Percentiles rank a stretch among this genome's conserved stretches.
Evolutionary conservation across 2,113 vertebrate genomes (phyloP).

Genomic region (Conger conger): DNA sequence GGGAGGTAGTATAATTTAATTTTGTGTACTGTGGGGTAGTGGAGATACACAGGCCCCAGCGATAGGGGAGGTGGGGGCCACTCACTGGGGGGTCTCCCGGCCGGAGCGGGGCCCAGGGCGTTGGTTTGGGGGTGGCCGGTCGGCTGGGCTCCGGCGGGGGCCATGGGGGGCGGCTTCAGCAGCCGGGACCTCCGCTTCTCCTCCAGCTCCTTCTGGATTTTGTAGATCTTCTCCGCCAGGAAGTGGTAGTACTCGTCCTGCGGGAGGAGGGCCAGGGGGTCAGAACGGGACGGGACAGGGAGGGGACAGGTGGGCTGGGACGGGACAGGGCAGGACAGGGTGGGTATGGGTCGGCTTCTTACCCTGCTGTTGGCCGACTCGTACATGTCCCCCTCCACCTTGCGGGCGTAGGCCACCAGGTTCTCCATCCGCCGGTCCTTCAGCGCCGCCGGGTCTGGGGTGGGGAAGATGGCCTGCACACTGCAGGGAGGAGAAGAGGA

Average conservation of each 20-base stretch:
- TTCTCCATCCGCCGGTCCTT: conserved; percentile 99
- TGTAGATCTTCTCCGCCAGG: conserved; percentile 98
- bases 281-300: background rate
- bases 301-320: no score
- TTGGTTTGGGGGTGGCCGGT: conserved; percentile 79
- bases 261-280: conserved; percentile 17
- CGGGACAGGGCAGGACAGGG: background rate
- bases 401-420: conserved; percentile 94
- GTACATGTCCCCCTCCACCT: conserved; percentile 98
- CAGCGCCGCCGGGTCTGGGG: conserved; percentile 94
- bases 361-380: conserved; percentile 97
- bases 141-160: conserved; percentile 77
- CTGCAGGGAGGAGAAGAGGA: conserved; percentile 58
- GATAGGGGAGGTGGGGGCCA: conserved; percentile 30
- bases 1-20: background rate
- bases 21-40: no score
- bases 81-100: conserved; percentile 88
- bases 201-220: conserved; percentile 97
- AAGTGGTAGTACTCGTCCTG: conserved; percentile 99
- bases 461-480: conserved; percentile 98
- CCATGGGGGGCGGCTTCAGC: conserved; percentile 86
- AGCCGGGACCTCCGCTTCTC: conserved; percentile 94
- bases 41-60: no score
- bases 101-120: conserved; percentile 71
- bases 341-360: conserved; percentile 45